A percentile compares a stretch with the other conserved stretches of the same genome.
Evolutionary conservation across 2,888 invertebrate species (phyloP).

Genomic region (Muschampia plurimacula): DNA sequence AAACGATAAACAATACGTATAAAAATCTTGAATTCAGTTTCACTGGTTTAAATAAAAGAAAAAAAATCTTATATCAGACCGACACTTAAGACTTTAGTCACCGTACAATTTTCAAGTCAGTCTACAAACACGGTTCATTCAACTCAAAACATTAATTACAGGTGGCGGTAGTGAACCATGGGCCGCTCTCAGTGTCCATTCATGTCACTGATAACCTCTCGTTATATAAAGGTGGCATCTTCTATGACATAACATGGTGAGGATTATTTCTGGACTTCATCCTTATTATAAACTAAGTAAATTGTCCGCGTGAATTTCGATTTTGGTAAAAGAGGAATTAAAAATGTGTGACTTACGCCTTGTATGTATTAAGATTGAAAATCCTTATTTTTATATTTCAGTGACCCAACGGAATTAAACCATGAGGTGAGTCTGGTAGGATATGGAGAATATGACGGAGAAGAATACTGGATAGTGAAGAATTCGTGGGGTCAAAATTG

Average conservation of each 20-base stretch:
- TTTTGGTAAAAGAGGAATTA: neutral
- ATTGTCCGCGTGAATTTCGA: no score
- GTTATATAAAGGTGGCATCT: conserved; percentile 63
- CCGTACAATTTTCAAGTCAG: no score
- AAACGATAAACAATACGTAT: no score
- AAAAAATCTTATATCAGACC: no score
- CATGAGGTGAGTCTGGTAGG: conserved; percentile 96
- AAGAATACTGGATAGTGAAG: conserved; percentile 96
- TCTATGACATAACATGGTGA: conserved; percentile 66
- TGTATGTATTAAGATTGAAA: no score
- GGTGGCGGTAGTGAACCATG: conserved; percentile 92
- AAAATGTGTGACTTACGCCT: neutral
- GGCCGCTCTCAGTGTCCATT: conserved; percentile 95
- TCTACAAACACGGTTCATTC: no score
- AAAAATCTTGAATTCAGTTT: no score
- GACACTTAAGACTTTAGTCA: no score
- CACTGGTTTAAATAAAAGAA: no score
- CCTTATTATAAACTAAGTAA: no score
- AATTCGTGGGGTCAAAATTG: conserved; percentile 98
- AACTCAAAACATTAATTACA: conserved; percentile 60
- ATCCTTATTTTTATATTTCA: conserved; percentile 76
- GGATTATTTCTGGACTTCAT: neutral
- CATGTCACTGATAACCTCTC: conserved; percentile 87
- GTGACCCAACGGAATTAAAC: conserved; percentile 88
- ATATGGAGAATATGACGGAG: conserved; percentile 92